These are phyloP conservation scores for Takifugu bimaculatus DNA, from an alignment of 2,113 vertebrate genomes.

Conservation along the genomic window DNA sequence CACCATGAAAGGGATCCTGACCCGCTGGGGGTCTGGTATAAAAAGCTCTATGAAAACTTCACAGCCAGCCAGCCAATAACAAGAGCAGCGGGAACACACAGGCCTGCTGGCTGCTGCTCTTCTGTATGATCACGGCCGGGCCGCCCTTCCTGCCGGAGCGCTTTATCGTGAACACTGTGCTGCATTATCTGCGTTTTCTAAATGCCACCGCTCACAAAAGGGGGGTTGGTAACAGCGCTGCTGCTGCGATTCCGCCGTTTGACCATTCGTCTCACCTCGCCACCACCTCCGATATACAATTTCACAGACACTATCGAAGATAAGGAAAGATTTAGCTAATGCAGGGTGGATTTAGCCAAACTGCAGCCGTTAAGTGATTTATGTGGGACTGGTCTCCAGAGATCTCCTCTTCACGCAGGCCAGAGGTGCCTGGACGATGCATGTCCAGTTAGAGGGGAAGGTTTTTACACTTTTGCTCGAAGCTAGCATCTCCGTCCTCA, in stretches of 20 bases:
- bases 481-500: not conserved
- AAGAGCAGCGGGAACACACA: not conserved
- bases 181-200: not conserved
- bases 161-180: not conserved
- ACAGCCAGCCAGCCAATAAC: not conserved
- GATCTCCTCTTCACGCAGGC: slow-evolving; percentile 28
- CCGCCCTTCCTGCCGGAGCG: not conserved
- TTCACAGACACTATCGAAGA: no score
- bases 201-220: not conserved
- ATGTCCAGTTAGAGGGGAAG: slow-evolving; percentile 25
- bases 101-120: not conserved
- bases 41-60: not conserved
- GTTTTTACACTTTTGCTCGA: slow-evolving; percentile 25
- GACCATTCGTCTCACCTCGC: no score
- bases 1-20: not conserved
- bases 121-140: not conserved
- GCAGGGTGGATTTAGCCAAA: slow-evolving; percentile 20
- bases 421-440: slow-evolving; percentile 16
- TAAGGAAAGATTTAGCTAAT: slow-evolving; percentile 24
- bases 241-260: not conserved
- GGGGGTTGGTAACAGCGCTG: not conserved
- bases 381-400: slow-evolving; percentile 35
- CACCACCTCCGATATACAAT: no score
- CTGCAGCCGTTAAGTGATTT: slow-evolving; percentile 27
- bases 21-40: not conserved